Base-by-base conservation (phyloP, 1,140 invertebrate genomes). In the Palaemon carinicauda region DNA sequence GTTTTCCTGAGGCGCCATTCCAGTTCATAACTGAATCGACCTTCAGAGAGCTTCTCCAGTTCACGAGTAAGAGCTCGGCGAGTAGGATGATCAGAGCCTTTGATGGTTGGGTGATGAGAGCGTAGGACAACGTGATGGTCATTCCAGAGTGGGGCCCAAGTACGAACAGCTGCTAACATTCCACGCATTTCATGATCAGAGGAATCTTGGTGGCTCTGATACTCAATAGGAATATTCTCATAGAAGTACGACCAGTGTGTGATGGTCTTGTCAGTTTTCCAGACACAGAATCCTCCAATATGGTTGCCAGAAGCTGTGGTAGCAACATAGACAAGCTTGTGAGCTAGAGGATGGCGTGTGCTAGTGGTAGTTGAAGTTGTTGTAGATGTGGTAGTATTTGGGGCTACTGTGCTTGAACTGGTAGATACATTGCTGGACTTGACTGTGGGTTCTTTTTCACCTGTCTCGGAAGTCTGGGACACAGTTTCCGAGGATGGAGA, bases 341-440 rank as follows among this genome's bases (percentile, higher is more conserved):
- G 80, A 50, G 84, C 56, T 15, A 60, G 65, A 92, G 98, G 97
- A 92, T 99, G 97, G 89, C 99, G 92, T 92, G 99, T 99, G 79
- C 94, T 94, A 91, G 95, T 95, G 79, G 99, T 93, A 93, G 99
- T 97, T 24, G 96, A 95, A 93, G 99, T 98, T 60, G 80, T 82
- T 27, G 52, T 78, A 1, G 73, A 74, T n/a, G 24, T 65, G 56
- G 71, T 88, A 15, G 87, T 82, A 15, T 41, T 50, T 4, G 80
- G 50, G 2, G 73, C 41, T 10, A 41, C 51, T 1, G 54, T 24
- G 60, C 21, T 24, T 24, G 60, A 24, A 29, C 21, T 65, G n/a
- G 51, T 84, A 15, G 69, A 31, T 24, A 53, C 54, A 21, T 41
- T 21, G 17, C 53, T 17, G 41, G 51, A 51, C 19, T 33, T 65